These are phyloP conservation scores for Yponomeuta plumbellus DNA, from an alignment of 2,888 invertebrate genomes.

Conservation along the genomic window DNA sequence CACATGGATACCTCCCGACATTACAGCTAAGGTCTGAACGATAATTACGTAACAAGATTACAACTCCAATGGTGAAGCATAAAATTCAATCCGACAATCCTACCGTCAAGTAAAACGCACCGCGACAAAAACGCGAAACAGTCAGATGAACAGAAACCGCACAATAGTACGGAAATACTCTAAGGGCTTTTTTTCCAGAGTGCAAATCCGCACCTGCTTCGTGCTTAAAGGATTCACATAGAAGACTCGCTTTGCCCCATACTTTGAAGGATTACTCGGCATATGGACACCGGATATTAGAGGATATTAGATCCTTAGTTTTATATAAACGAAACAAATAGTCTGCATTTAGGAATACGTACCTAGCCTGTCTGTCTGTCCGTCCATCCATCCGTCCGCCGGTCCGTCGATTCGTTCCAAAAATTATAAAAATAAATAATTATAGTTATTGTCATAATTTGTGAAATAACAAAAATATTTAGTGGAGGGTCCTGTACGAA, in stretches of 20 bases:
- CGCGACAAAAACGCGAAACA: neutral
- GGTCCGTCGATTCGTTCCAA: too few species aligned
- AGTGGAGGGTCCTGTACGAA: too few species aligned
- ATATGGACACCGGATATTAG: too few species aligned
- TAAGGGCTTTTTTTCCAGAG: neutral
- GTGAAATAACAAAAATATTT: too few species aligned
- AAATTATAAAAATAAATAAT: too few species aligned
- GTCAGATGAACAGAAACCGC: neutral
- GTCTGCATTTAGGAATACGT: too few species aligned
- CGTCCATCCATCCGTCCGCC: too few species aligned
- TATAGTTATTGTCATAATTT: too few species aligned
- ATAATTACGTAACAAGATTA: neutral
- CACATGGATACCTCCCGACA: neutral
- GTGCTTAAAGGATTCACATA: neutral
- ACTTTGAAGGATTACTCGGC: too few species aligned
- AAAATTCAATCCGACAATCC: neutral
- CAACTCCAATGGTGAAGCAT: neutral
- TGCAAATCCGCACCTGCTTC: neutral
- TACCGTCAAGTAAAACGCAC: neutral
- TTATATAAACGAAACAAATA: too few species aligned
- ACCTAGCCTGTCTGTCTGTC: too few species aligned
- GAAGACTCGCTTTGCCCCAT: neutral
- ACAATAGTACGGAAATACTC: neutral
- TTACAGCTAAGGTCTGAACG: neutral
- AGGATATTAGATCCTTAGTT: too few species aligned